Evolutionary conservation across 2,797 vertebrate species (phyloP).

Genomic region (Sebastolobus alascanus): DNA sequence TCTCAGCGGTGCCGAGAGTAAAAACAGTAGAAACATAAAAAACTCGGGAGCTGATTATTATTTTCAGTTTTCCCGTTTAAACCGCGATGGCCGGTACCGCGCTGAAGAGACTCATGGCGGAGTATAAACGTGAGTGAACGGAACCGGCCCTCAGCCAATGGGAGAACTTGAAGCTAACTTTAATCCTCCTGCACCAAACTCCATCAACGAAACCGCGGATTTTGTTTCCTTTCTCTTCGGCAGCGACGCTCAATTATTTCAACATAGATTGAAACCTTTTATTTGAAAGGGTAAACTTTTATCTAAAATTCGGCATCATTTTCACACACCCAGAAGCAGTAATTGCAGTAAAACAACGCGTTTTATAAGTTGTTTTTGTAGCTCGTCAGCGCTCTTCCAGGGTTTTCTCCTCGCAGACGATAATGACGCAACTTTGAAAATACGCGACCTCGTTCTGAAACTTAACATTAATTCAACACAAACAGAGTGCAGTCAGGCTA

Average conservation of each 20-base stretch:
- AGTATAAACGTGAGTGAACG: constrained; percentile 85
- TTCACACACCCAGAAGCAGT: accelerated
- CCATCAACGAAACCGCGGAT: accelerated
- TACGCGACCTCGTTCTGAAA: too few relatives aligned
- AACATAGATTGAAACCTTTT: accelerated
- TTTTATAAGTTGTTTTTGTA: background rate
- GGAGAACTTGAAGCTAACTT: too few relatives aligned
- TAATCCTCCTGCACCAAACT: background rate
- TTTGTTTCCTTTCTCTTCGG: background rate
- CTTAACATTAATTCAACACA: background rate
- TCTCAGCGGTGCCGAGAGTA: too few relatives aligned
- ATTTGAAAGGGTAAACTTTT: too few relatives aligned
- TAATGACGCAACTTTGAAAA: too few relatives aligned
- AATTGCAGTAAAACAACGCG: accelerated
- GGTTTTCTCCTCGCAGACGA: too few relatives aligned
- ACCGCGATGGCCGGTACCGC: constrained; percentile 83
- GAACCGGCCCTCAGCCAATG: background rate
- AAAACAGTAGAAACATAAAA: too few relatives aligned
- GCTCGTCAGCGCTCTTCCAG: background rate
- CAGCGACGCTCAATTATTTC: too few relatives aligned
- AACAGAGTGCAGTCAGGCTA: background rate
- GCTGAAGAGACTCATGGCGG: constrained; percentile 87
- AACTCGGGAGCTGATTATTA: too few relatives aligned
- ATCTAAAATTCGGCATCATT: background rate
- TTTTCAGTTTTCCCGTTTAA: too few relatives aligned